Conservation (phyloP, 2,113 vertebrate genomes). For the Paratilapia polleni region DNA sequence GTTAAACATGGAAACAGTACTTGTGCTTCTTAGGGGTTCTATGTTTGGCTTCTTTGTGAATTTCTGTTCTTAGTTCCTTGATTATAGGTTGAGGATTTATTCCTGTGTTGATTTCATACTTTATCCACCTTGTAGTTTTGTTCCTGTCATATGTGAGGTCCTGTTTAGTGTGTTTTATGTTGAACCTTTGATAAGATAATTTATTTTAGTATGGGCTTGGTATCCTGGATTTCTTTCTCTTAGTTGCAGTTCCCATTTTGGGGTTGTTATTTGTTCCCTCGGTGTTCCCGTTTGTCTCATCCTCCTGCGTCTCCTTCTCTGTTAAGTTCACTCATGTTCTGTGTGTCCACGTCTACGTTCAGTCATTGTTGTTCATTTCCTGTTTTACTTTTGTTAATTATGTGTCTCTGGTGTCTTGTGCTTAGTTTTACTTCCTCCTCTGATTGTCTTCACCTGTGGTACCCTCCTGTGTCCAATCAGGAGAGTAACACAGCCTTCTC, state of each 20-base stretch:
- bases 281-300: background rate
- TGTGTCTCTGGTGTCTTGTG: background rate
- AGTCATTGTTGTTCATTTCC: background rate
- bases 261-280: background rate
- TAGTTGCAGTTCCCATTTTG: background rate
- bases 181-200: background rate
- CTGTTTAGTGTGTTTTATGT: background rate
- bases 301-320: background rate
- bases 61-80: too few relatives aligned
- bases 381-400: background rate
- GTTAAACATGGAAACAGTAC: too few relatives aligned
- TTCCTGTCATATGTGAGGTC: background rate
- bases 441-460: background rate
- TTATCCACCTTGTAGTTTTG: background rate
- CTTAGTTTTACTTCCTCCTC: background rate
- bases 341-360: background rate
- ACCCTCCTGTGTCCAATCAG: background rate
- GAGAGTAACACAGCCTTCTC: too few relatives aligned
- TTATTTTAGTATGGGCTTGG: background rate
- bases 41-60: too few relatives aligned
- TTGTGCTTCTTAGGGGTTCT: too few relatives aligned
- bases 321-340: background rate
- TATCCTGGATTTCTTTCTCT: background rate
- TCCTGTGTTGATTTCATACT: too few relatives aligned
- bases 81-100: background rate